phyloP scores from a whole-genome alignment of 1,140 invertebrate genomes.

The Dufourea novaeangliae region DNA sequence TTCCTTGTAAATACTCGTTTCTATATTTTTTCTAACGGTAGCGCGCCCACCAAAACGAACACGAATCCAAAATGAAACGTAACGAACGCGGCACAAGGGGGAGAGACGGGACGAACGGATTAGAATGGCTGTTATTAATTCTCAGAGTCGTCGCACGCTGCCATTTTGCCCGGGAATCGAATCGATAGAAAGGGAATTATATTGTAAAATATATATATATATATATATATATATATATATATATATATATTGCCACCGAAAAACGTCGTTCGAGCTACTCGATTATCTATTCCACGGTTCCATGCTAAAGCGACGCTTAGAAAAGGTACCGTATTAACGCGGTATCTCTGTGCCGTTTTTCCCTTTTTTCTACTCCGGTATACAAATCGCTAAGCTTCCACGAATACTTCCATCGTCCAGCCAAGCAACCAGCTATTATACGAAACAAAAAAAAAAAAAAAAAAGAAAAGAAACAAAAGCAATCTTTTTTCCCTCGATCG shows the following conservation, averaged over 20 bases:
- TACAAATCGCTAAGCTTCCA: conserved; percentile 17
- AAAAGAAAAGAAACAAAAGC: too few relatives aligned
- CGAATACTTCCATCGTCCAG: conserved; percentile 24
- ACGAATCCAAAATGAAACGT: conserved; percentile 14
- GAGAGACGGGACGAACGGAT: conserved; percentile 31
- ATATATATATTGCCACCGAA: too few relatives aligned
- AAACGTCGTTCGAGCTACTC: conserved; percentile 50
- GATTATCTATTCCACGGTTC: conserved; percentile 58
- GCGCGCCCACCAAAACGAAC: conserved; percentile 56
- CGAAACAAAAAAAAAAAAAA: too few relatives aligned
- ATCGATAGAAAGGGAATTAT: not conserved
- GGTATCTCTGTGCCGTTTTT: conserved; percentile 9
- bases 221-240: too few relatives aligned
- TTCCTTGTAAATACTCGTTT: conserved; percentile 67
- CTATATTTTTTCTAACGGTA: conserved; percentile 68
- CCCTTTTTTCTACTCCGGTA: conserved; percentile 21
- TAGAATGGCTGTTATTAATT: not conserved
- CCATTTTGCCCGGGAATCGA: conserved; percentile 30
- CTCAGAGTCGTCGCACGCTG: conserved; percentile 44
- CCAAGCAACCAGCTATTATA: not conserved
- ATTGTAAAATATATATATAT: too few relatives aligned
- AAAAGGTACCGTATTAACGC: conserved; percentile 47
- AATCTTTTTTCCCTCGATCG: too few relatives aligned
- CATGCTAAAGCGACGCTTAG: conserved; percentile 47
- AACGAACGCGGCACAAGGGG: conserved; percentile 4